Base-by-base conservation (phyloP, 2,797 vertebrate species). In the Halcyon chelicuti region DNA sequence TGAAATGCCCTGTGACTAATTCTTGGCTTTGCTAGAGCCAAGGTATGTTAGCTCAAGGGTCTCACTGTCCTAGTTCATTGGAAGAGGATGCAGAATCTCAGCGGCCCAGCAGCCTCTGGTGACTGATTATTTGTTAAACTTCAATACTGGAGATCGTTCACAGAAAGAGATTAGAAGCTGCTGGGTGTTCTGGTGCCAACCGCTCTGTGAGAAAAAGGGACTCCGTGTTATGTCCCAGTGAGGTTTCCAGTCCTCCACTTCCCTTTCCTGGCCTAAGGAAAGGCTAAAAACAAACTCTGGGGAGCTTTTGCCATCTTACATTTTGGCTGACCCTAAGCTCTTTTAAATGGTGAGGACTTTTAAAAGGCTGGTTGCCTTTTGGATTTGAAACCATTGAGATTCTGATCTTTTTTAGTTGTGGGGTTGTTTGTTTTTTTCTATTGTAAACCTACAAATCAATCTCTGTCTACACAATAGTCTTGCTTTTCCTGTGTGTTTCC, bases 1-100 rank as follows among this genome's bases (percentile, higher is more conserved):
- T 82, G 89, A 70, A 86, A 77, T 83, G 49, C 65, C 87, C 84
- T 76, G 31, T 88, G 87, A 71, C 57, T 86, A 63, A 71, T 77
- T 90, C 90, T 31, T 80, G 87, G 52, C 3, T 10, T 63, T 70
- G 49, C 19, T 55, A n/a, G 68, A 80, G 72, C 65, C 67, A 9
- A 22, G 81, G 71, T 58, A 35, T 37, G 78, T 35, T 66, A 55
- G 47, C 75, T 70, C 0, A 1, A 60, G 78, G n/a, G 26, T 63
- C 62, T 60, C 22, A 2, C 37, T 12, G 7, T 63, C 68, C 55
- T 52, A 6, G 23, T 83, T 26, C 71, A 12, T 6, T 0, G 0
- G 54, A 28, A 77, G 26, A 55, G 55, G 70, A 25, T 35, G 46
- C 49, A 55, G 77, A 35, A 62, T 66, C 66, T 52, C 44, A 22